These are phyloP conservation scores for Hemitrygon akajei DNA, from an alignment of 2,797 vertebrate genomes.

Conservation along the genomic window DNA sequence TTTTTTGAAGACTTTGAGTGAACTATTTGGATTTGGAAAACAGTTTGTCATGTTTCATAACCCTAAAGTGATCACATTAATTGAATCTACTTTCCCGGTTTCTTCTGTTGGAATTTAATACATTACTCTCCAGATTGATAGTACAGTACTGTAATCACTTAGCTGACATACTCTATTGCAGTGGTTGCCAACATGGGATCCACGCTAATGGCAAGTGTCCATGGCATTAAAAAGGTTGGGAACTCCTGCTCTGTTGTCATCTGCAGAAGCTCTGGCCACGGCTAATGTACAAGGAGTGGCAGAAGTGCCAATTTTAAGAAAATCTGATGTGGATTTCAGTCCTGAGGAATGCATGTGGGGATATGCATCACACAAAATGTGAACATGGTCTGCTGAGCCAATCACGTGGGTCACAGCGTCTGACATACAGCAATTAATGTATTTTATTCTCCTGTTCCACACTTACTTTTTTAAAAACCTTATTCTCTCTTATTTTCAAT, in stretches of 20 bases:
- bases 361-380: not conserved
- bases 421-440: not conserved
- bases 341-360: too few relatives aligned
- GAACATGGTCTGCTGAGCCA: not conserved
- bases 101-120: not conserved
- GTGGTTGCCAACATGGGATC: too few relatives aligned
- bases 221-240: too few relatives aligned
- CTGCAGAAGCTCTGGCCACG: not conserved
- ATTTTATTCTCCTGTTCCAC: not conserved
- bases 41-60: not conserved
- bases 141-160: not conserved
- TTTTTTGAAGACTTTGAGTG: not conserved
- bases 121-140: not conserved
- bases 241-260: not conserved
- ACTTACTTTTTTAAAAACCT: not conserved
- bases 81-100: not conserved
- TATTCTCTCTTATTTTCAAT: not conserved
- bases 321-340: not conserved
- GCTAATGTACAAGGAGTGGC: not conserved
- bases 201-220: too few relatives aligned
- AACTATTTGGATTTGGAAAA: not conserved
- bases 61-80: not conserved
- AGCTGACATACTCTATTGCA: not conserved
- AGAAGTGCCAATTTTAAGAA: slow-evolving; percentile 5
- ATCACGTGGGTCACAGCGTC: not conserved